Conservation (phyloP, 2,888 invertebrate species). For the Polymixis flavicincta region DNA sequence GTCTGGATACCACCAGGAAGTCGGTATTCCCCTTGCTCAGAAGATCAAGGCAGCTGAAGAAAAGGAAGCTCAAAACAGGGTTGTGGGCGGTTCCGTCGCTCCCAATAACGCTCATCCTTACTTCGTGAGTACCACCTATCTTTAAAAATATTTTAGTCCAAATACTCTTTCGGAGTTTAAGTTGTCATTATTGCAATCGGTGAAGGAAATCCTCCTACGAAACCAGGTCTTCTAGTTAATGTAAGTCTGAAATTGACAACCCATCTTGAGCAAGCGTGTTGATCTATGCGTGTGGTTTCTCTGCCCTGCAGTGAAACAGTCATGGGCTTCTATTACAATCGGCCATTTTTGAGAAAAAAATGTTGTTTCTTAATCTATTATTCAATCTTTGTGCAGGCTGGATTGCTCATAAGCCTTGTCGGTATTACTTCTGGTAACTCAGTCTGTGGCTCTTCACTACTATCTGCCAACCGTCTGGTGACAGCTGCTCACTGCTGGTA, state of each 20-base stretch:
- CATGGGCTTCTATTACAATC: no score
- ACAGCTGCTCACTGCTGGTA: slow-evolving; percentile 56
- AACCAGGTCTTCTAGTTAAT: no score
- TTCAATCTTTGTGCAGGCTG: slow-evolving; percentile 68
- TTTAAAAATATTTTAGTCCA: neutral
- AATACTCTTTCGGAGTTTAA: no score
- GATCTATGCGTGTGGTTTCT: no score
- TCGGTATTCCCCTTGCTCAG: slow-evolving; percentile 79
- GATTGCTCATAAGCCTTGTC: slow-evolving; percentile 74
- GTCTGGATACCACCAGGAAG: slow-evolving; percentile 72
- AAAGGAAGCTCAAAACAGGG: slow-evolving; percentile 55
- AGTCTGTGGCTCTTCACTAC: slow-evolving; percentile 76
- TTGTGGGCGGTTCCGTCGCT: slow-evolving; percentile 77
- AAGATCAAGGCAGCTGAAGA: slow-evolving; percentile 76
- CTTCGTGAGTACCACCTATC: slow-evolving; percentile 71
- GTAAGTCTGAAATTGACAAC: no score
- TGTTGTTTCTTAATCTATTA: neutral
- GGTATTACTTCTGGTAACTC: slow-evolving; percentile 67
- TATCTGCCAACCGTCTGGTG: slow-evolving; percentile 71
- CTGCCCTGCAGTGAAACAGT: no score
- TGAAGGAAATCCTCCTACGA: no score
- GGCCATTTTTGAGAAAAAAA: no score
- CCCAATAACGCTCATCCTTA: slow-evolving; percentile 74
- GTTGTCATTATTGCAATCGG: no score
- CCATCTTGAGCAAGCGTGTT: no score